Conservation (phyloP, 2,113 vertebrate genomes). For the Apistogramma diplotaenia region DNA sequence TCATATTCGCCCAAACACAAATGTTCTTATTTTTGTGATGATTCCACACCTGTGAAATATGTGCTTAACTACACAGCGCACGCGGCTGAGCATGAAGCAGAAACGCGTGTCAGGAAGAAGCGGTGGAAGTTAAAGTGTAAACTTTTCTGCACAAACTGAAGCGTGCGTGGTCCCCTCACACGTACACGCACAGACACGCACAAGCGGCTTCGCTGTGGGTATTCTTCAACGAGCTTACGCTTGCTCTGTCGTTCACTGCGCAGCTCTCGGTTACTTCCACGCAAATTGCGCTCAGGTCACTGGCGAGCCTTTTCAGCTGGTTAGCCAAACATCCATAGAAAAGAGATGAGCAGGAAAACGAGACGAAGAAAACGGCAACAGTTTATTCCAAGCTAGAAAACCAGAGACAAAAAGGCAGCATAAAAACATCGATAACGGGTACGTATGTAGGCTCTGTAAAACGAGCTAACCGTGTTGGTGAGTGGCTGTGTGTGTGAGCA, state of each 20-base stretch:
- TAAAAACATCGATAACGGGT: slow-evolving; percentile 5
- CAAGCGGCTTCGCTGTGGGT: neutral
- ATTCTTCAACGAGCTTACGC: slow-evolving; percentile 41
- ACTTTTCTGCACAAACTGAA: slow-evolving; percentile 12
- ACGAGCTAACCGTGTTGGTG: neutral
- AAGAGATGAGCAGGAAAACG: slow-evolving; percentile 59
- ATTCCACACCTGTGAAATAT: neutral
- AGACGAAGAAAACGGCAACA: slow-evolving; percentile 45
- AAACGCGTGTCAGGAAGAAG: neutral
- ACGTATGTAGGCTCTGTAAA: neutral
- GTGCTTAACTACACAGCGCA: neutral
- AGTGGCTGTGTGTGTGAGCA: slow-evolving; percentile 25
- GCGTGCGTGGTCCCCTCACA: neutral
- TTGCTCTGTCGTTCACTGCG: neutral
- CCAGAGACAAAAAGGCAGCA: neutral
- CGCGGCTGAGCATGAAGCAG: neutral
- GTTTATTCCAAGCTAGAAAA: neutral
- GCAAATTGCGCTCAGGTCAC: slow-evolving; percentile 19
- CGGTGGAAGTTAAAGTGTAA: neutral
- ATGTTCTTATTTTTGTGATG: too few relatives aligned
- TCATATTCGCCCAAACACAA: too few relatives aligned
- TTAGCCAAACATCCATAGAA: slow-evolving; percentile 68
- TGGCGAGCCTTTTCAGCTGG: slow-evolving; percentile 63
- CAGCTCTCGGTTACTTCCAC: neutral
- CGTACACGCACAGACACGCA: neutral